phyloP scores from a whole-genome alignment of 2,888 invertebrate species.

The Pammene aurita region DNA sequence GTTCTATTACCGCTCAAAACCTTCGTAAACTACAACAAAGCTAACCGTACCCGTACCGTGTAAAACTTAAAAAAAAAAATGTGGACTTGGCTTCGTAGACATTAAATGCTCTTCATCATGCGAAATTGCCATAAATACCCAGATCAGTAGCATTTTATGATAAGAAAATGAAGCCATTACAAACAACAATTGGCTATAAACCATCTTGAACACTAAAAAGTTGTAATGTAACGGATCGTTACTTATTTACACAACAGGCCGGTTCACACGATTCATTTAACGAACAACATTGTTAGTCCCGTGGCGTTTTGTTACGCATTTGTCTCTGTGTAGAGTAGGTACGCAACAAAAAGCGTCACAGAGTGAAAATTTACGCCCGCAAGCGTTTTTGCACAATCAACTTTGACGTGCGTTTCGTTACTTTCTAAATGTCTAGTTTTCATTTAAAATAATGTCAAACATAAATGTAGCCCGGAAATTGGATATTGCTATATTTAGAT shows the following conservation, averaged over 20 bases:
- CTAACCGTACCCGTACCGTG: no score
- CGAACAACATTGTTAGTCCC: conserved; percentile 13
- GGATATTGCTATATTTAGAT: conserved; percentile 10
- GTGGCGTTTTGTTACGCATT: conserved; percentile 31
- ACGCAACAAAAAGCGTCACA: conserved; percentile 24
- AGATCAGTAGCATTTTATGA: conserved; percentile 2
- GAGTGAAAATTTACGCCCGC: conserved; percentile 34
- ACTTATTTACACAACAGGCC: conserved; percentile 3
- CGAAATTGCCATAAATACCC: not conserved
- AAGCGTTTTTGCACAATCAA: conserved; percentile 37
- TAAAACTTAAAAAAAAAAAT: no score
- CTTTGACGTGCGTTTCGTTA: conserved; percentile 16
- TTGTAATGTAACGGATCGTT: conserved; percentile 16
- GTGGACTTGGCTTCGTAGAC: no score
- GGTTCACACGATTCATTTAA: conserved; percentile 32
- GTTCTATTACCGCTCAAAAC: no score
- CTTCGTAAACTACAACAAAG: no score
- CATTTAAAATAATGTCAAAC: conserved; percentile 20
- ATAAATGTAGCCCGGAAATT: conserved; percentile 9
- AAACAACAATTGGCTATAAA: conserved; percentile 29
- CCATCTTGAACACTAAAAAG: conserved; percentile 14
- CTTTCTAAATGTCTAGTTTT: conserved; percentile 34
- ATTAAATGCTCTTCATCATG: not conserved
- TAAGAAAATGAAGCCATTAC: conserved; percentile 17
- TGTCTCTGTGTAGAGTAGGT: conserved; percentile 19